Evolutionary conservation across 2,797 vertebrate genomes (phyloP), one percentile per base, ranked within the genome.

Genomic region (Syndactyla subalaris): DNA sequence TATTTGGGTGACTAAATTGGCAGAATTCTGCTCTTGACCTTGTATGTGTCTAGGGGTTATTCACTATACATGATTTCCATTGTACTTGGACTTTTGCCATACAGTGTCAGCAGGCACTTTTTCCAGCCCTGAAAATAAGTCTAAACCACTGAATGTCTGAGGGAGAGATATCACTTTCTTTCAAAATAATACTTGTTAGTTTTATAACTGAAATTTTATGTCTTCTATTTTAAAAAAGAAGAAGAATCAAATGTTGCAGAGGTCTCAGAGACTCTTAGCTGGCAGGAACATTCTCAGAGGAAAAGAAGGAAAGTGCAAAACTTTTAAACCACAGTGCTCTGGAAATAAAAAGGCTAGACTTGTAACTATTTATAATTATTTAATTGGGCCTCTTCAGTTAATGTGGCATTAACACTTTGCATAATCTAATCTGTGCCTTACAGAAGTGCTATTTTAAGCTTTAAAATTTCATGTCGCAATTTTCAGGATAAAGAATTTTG

Each of bases 291-390:
- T 3, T 67, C n/a, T 29, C 61, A 85, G 59, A 74, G 46, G 34
- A 39, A 80, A 54, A 76, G 70, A 84, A 58, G 59, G 23, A 27
- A 74, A 81, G 58, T 6, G 15, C 1, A 9, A 55, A 95, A 88
- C 58, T 93, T 81, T 29, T 4, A 22, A 91, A 67, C 41, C n/a
- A 49, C 65, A 62, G 51, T 3, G 61, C 61, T 81, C 77, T 93
- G 80, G 66, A 68, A 94, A 61, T 23, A 32, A 72, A 58, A 92
- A 74, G 85, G 41, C 39, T 55, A 81, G 70, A 92, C 77, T 85
- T 71, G 90, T 54, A 63, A 93, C 91, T 93, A 97, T 94, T 96
- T 96, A 84, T 87, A 92, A 95, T 95, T 95, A 91, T 93, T 96
- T 95, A 89, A 81, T 89, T 85, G 91, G 85, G 84, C 63, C 86